phyloP scores from a whole-genome alignment of 2,113 vertebrate species.

The Mionectes macconnelli region DNA sequence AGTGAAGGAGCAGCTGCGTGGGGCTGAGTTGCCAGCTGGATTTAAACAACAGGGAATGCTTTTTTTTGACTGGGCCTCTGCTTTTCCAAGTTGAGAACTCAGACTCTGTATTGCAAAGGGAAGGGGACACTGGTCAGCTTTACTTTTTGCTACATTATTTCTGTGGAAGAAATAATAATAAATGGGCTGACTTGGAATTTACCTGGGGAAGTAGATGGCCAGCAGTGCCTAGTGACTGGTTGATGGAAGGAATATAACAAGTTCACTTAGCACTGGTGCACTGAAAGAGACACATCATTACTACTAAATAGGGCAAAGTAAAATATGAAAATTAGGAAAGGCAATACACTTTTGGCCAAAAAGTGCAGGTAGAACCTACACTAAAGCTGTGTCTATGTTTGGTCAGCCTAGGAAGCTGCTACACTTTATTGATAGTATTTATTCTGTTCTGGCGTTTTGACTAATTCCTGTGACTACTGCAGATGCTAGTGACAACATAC shows the following conservation, averaged over 20 bases:
- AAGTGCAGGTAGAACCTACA: not conserved
- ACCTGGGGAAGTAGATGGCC: not conserved
- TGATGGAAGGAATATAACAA: not conserved
- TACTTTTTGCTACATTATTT: not conserved
- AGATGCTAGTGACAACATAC: not conserved
- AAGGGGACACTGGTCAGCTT: rapidly evolving
- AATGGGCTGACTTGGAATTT: not conserved
- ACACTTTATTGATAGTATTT: not conserved
- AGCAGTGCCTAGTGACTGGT: not conserved
- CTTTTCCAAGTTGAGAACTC: not conserved
- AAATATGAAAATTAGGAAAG: not conserved
- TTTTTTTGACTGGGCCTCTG: not conserved
- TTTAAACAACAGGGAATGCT: not conserved
- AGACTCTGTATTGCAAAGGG: not conserved
- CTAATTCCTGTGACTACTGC: rapidly evolving
- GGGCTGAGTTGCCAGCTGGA: not conserved
- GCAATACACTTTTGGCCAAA: not conserved
- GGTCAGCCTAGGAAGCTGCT: not conserved
- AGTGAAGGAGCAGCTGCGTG: not conserved
- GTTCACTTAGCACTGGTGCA: not conserved
- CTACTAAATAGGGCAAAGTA: not conserved
- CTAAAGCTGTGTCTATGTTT: not conserved
- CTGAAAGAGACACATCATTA: not conserved
- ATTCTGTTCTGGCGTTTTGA: not conserved
- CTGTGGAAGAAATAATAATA: not conserved